Percentiles rank a stretch among this genome's conserved stretches.
These are phyloP conservation scores for Sinella curviseta DNA, from an alignment of 1,140 invertebrate species.

Conservation along the genomic window DNA sequence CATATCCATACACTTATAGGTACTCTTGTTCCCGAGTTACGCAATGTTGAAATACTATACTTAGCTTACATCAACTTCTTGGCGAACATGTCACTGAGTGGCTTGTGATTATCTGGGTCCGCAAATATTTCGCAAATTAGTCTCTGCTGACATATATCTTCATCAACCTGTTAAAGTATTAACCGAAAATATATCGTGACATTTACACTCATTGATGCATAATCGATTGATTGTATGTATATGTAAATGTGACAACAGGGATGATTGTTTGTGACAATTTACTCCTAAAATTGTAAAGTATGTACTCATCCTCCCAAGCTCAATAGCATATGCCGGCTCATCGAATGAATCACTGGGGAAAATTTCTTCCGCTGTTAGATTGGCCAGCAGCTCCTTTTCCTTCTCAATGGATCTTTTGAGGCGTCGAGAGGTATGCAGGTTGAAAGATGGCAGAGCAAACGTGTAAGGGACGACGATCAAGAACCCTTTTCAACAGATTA, in stretches of 20 bases:
- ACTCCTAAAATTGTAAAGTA: constrained; percentile 48
- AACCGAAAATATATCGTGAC: too few species aligned
- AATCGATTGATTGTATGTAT: not conserved
- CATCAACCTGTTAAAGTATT: constrained; percentile 46
- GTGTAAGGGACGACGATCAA: constrained; percentile 47
- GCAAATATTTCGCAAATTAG: constrained; percentile 51
- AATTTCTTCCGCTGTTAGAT: constrained; percentile 46
- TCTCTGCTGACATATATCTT: constrained; percentile 51
- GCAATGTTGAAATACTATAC: not conserved
- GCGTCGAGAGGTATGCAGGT: constrained; percentile 39
- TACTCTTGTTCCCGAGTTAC: not conserved
- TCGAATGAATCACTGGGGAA: constrained; percentile 46
- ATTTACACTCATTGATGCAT: too few species aligned
- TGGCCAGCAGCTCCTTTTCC: constrained; percentile 29
- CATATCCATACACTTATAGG: not conserved
- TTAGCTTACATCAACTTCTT: constrained; percentile 50
- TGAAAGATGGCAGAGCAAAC: constrained; percentile 48
- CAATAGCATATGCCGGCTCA: constrained; percentile 45
- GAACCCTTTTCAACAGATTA: constrained; percentile 33
- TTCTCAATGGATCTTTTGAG: constrained; percentile 28
- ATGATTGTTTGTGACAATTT: not conserved
- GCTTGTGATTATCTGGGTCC: constrained; percentile 50
- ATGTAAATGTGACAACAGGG: not conserved
- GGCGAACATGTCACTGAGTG: constrained; percentile 51
- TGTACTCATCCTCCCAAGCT: constrained; percentile 45